Conservation (phyloP, 2,888 invertebrate species). For the Netelia virgata region DNA sequence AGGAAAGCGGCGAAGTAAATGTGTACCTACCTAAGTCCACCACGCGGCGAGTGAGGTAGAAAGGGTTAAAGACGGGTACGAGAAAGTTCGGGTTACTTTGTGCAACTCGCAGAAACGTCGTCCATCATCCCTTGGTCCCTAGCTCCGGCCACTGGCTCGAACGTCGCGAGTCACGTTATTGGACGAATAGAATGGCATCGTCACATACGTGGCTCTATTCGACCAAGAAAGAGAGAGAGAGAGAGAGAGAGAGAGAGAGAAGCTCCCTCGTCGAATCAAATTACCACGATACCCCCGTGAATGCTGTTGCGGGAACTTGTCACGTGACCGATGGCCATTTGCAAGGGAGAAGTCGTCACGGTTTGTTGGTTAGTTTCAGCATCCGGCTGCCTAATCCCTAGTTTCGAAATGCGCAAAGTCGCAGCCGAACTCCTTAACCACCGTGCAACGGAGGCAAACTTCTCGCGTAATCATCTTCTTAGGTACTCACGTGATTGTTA, state of each 20-base stretch:
- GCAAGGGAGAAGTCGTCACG: conserved; percentile 26
- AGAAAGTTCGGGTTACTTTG: background rate
- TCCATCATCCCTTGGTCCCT: background rate
- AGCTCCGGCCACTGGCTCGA: background rate
- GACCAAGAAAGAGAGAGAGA: background rate
- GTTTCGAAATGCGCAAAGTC: conserved; percentile 37
- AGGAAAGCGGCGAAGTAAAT: too few relatives aligned
- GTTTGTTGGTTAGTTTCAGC: conserved; percentile 8
- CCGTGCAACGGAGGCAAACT: conserved; percentile 45
- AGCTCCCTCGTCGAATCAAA: conserved; percentile 8
- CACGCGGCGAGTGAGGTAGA: too few relatives aligned
- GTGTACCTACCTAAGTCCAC: too few relatives aligned
- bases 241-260: conserved; percentile 11
- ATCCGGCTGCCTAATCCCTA: conserved; percentile 6
- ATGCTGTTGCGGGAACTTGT: conserved; percentile 37
- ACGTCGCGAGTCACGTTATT: conserved; percentile 1
- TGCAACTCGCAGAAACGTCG: background rate
- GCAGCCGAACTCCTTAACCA: conserved; percentile 33
- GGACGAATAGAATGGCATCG: background rate
- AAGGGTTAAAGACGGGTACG: too few relatives aligned
- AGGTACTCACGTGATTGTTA: conserved; percentile 43
- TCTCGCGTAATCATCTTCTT: conserved; percentile 51
- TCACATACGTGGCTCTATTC: background rate
- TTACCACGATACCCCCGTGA: conserved; percentile 27
- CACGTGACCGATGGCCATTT: conserved; percentile 35